Evolutionary conservation across 2,113 vertebrate species (phyloP), one percentile per base, ranked within the genome.

Genomic region (Sturnus vulgaris): DNA sequence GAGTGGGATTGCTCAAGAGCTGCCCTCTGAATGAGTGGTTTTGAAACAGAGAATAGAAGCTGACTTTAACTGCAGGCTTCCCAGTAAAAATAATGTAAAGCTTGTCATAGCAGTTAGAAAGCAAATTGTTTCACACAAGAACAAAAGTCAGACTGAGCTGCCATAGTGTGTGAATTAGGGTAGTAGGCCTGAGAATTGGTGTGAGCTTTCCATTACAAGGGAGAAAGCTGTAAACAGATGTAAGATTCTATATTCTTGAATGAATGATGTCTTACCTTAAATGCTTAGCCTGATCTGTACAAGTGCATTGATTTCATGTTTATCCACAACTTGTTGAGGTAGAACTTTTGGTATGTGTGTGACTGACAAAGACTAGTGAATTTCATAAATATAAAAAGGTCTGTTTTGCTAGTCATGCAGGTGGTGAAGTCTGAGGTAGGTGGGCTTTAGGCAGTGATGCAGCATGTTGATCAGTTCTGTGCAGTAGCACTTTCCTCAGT

Each of bases 1-100:
- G 64, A 85, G 72, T 83, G 88, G 66, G 68, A 47, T 95, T 95
- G 88, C 92, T 93, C 82, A 92, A 93, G 94, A 77, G 42, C 52
- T 83, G 63, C 84, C 64, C 64, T 89, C 82, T 78, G 68, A 95
- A 90, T 83, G 68, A 90, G 55, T 76, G 69, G n/a, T 63, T 78
- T 88, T 88, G 92, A 93, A 77, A 40, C 5, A 63, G 57, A 66
- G 64, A 75, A 53, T 63, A 90, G 90, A 86, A 77, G 79, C 79
- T 91, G 30, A 35, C 70, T 88, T 82, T 18, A 70, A 35, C 73
- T 88, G 61, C 84, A 71, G 10, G 30, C 66, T 92, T 92, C 64
- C 27, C 47, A n/a, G 57, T 69, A 52, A 70, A 89, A 90, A 72
- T 56, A 93, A 91, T 25, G 52, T 79, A 57, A 89, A 86, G 73